Percentiles rank a stretch among this genome's conserved stretches.
These are phyloP conservation scores for Sapayoa aenigma DNA, from an alignment of 2,113 vertebrate species.

Conservation along the genomic window DNA sequence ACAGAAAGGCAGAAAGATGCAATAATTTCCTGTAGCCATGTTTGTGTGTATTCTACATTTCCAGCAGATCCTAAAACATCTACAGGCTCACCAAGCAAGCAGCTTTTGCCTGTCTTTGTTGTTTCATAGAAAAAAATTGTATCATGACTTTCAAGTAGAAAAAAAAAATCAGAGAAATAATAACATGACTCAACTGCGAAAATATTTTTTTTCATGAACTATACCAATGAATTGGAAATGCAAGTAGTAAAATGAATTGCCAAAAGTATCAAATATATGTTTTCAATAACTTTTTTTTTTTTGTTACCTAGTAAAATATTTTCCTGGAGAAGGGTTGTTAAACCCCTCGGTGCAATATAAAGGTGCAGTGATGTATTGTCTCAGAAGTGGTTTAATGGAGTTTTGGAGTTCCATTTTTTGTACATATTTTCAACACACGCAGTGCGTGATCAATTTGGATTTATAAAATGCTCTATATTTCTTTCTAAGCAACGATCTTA, in stretches of 20 bases:
- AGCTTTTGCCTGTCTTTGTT: not conserved
- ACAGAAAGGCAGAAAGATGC: not conserved
- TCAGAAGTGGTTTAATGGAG: conserved; percentile 57
- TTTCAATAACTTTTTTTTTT: conserved; percentile 61
- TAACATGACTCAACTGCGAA: not conserved
- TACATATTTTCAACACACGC: conserved; percentile 27
- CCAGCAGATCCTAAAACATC: not conserved
- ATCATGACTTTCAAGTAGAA: not conserved
- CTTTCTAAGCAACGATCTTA: not conserved
- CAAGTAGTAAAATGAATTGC: conserved; percentile 58
- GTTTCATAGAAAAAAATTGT: not conserved
- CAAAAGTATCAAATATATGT: conserved; percentile 53
- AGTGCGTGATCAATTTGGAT: conserved; percentile 29
- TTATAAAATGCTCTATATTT: conserved; percentile 11
- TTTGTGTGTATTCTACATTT: not conserved
- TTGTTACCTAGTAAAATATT: conserved; percentile 52
- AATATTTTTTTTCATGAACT: conserved; percentile 55
- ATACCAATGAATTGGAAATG: conserved; percentile 39
- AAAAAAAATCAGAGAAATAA: conserved; percentile 25
- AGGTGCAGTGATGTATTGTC: conserved; percentile 55
- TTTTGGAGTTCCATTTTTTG: conserved; percentile 36
- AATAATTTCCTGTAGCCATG: not conserved
- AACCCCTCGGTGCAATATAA: conserved; percentile 30
- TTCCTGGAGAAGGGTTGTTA: conserved; percentile 53
- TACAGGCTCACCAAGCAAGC: not conserved